Evolutionary conservation across 1,140 invertebrate species (phyloP).

Genomic region (Eupristina koningsbergeri): DNA sequence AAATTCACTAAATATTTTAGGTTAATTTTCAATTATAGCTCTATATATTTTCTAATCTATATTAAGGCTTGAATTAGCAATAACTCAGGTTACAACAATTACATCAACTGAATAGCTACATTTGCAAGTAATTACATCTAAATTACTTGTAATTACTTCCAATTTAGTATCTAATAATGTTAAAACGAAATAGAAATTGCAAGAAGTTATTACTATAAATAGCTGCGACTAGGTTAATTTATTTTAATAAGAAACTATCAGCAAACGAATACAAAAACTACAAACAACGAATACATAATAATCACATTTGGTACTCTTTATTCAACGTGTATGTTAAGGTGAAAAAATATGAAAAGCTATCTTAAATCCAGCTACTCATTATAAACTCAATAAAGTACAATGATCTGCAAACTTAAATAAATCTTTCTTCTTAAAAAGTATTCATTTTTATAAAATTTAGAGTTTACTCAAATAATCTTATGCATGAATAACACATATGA

Average conservation of each 20-base stretch:
- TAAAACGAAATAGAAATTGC: not conserved
- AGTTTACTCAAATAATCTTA: not conserved
- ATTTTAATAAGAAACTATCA: not conserved
- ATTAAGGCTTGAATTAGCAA: not conserved
- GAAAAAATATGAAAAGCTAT: too few species aligned
- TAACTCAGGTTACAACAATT: not conserved
- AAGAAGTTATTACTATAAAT: not conserved
- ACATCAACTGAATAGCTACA: slow-evolving; percentile 4
- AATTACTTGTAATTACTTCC: not conserved
- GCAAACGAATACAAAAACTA: too few species aligned
- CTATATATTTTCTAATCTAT: not conserved
- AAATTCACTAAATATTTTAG: not conserved
- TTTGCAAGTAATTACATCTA: slow-evolving; percentile 7
- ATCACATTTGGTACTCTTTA: too few species aligned
- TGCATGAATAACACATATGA: not conserved
- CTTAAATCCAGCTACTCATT: too few species aligned
- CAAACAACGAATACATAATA: too few species aligned
- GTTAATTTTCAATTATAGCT: not conserved
- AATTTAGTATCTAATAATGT: not conserved
- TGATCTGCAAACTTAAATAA: not conserved
- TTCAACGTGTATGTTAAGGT: too few species aligned
- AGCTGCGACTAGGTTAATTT: not conserved
- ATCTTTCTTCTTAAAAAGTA: not conserved
- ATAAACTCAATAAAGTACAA: not conserved
- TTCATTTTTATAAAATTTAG: not conserved